These are phyloP conservation scores for Elmis aenea DNA, from an alignment of 2,888 invertebrate species.

Conservation along the genomic window DNA sequence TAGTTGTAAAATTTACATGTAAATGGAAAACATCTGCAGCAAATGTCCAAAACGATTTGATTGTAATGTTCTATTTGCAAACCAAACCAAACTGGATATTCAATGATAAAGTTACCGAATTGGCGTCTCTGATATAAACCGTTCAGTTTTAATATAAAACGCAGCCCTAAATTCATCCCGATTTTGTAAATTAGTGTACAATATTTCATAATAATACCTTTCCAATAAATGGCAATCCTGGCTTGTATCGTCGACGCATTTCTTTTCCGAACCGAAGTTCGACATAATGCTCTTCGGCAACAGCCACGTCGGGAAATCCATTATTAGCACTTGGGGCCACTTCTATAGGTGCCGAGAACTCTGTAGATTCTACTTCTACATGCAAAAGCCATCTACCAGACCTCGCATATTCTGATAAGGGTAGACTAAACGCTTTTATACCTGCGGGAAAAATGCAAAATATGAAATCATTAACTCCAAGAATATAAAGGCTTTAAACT, in stretches of 20 bases:
- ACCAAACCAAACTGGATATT: too few species aligned
- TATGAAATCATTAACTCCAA: too few species aligned
- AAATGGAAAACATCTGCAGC: too few species aligned
- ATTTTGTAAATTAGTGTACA: too few species aligned
- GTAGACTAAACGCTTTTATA: constrained; percentile 54
- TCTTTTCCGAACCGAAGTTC: constrained; percentile 61
- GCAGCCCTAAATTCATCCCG: too few species aligned
- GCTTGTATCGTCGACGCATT: constrained; percentile 61
- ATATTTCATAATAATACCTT: constrained; percentile 56
- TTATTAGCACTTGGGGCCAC: constrained; percentile 47
- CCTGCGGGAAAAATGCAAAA: constrained; percentile 48
- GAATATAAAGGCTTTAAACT: too few species aligned
- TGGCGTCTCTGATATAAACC: too few species aligned
- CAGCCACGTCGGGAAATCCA: constrained; percentile 54
- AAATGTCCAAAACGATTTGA: too few species aligned
- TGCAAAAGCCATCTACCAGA: constrained; percentile 58
- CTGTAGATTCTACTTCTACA: constrained; percentile 51
- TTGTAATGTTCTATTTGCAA: too few species aligned
- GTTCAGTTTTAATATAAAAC: too few species aligned
- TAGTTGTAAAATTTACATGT: too few species aligned
- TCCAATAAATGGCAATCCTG: constrained; percentile 62
- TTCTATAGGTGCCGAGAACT: constrained; percentile 54
- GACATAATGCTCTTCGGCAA: constrained; percentile 63
- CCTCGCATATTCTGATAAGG: constrained; percentile 53
- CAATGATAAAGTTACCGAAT: too few species aligned